Evolutionary conservation across 2,888 invertebrate genomes (phyloP).

Genomic region (Trachelus troglodyta): DNA sequence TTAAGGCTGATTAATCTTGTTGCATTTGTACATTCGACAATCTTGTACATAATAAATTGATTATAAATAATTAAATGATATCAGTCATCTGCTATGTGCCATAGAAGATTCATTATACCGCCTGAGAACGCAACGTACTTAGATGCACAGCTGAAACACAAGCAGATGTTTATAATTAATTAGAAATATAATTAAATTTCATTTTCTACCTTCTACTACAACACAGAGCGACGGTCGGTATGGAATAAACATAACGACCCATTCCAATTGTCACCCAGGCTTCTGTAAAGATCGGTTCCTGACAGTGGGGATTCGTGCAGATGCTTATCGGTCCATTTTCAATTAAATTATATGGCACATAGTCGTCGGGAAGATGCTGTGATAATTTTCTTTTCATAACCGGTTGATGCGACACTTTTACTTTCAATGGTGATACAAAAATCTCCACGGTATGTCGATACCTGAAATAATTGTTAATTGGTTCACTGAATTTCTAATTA

Average conservation of each 20-base stretch:
- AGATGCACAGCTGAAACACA: conserved; percentile 48
- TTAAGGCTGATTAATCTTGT: conserved; percentile 22
- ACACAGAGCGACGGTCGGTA: conserved; percentile 48
- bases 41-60: conserved; percentile 31
- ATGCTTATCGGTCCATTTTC: conserved; percentile 54
- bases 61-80: conserved; percentile 10
- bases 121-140: conserved; percentile 41
- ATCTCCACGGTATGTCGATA: conserved; percentile 46
- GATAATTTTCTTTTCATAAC: background rate
- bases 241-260: conserved; percentile 31
- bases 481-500: conserved; percentile 12
- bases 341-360: conserved; percentile 45
- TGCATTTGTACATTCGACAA: conserved; percentile 28
- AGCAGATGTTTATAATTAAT: conserved; percentile 19
- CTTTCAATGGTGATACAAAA: conserved; percentile 28
- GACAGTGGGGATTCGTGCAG: conserved; percentile 49
- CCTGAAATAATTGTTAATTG: conserved; percentile 32
- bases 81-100: conserved; percentile 36
- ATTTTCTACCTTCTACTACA: conserved; percentile 50
- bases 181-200: conserved; percentile 4
- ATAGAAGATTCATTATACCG: conserved; percentile 37
- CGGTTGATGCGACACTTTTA: conserved; percentile 25
- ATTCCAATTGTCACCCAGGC: conserved; percentile 52
- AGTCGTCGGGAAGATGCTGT: conserved; percentile 18
- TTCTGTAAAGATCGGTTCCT: conserved; percentile 58